Evolutionary conservation across 2,888 invertebrate species (phyloP).

Genomic region (Drosophila differens): DNA sequence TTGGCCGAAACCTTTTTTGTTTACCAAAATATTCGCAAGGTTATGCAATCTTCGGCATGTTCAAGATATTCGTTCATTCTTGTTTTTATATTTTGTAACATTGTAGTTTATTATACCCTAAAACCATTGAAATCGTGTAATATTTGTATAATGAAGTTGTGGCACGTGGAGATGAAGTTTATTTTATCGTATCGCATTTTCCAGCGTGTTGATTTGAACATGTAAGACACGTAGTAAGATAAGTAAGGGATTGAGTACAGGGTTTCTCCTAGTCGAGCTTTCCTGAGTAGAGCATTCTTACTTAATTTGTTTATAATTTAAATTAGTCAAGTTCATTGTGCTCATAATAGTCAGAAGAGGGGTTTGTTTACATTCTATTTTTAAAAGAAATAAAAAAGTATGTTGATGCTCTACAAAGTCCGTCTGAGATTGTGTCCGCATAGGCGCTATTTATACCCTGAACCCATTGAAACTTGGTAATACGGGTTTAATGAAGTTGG

Average conservation of each 20-base stretch:
- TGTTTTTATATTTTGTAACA: neutral
- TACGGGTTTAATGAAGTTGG: neutral
- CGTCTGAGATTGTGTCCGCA: neutral
- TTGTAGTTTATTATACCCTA: no score
- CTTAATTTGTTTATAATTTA: neutral
- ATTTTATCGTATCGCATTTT: neutral
- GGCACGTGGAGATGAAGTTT: neutral
- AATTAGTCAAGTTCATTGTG: neutral
- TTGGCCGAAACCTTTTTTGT: neutral
- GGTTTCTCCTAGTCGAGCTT: neutral
- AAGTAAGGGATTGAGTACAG: neutral
- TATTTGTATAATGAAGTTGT: neutral
- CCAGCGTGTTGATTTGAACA: neutral
- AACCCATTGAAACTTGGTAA: neutral
- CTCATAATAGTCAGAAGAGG: neutral
- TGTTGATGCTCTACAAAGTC: neutral
- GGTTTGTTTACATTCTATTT: neutral
- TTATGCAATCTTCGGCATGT: neutral
- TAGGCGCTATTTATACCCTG: neutral
- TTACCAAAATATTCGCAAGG: neutral
- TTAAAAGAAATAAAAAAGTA: neutral
- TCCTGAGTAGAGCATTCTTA: neutral
- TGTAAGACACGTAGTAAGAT: neutral
- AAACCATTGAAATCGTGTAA: neutral
- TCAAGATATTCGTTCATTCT: neutral